Percentiles rank a stretch among this genome's conserved stretches.
Evolutionary conservation across 2,113 vertebrate genomes (phyloP).

Genomic region (Chloebia gouldiae): DNA sequence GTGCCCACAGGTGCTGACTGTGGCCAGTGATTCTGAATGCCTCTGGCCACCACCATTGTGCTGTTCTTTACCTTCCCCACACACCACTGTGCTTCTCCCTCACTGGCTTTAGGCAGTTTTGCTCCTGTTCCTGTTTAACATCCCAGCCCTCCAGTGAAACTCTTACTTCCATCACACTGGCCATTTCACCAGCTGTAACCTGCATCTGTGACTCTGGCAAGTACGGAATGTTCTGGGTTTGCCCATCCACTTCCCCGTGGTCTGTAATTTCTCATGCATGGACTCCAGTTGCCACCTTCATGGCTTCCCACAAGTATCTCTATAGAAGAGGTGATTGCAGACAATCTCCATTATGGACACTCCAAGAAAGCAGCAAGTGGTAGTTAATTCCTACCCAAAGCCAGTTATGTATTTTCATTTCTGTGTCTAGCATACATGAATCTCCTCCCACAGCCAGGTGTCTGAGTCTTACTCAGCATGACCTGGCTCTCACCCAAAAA

Average conservation of each 20-base stretch:
- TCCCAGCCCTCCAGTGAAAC: background rate
- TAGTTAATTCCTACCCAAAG: background rate
- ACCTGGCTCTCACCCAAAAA: background rate
- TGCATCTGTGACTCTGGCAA: background rate
- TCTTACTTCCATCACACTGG: background rate
- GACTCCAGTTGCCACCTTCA: background rate
- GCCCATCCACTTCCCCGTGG: background rate
- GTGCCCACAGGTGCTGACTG: background rate
- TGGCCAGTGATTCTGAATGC: background rate
- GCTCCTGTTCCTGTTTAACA: background rate
- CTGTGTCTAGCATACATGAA: background rate
- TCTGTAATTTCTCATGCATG: background rate
- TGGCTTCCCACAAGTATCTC: background rate
- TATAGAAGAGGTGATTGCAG: background rate
- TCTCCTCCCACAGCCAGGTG: background rate
- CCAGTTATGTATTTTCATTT: background rate
- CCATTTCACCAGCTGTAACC: background rate
- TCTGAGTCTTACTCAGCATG: background rate
- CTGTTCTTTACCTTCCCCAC: background rate
- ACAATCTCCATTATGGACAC: background rate
- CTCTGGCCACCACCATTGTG: background rate
- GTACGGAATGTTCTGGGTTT: background rate
- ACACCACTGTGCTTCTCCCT: background rate
- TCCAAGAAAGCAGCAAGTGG: background rate
- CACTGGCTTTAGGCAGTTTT: background rate